These are phyloP conservation scores for Diachrysia chrysitis DNA, from an alignment of 2,888 invertebrate genomes.

Conservation along the genomic window DNA sequence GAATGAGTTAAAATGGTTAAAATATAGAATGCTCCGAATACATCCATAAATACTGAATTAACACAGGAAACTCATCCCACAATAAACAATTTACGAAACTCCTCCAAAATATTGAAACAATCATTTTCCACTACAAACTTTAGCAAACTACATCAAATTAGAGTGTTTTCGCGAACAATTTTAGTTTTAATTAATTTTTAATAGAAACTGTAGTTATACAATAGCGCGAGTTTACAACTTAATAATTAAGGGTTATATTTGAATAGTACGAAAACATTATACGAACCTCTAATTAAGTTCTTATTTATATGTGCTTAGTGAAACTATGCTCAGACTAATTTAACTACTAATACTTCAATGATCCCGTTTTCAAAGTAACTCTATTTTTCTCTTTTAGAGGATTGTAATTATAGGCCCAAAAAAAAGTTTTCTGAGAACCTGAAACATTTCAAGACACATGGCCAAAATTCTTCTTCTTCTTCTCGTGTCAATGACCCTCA, in stretches of 20 bases:
- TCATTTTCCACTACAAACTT: background rate
- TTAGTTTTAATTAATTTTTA: constrained; percentile 45
- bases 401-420: too few relatives aligned
- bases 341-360: background rate
- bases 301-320: constrained; percentile 15
- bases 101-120: constrained; percentile 14
- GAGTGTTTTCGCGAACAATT: constrained; percentile 40
- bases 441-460: too few relatives aligned
- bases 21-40: background rate
- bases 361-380: background rate
- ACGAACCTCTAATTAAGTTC: constrained; percentile 5
- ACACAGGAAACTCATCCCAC: background rate
- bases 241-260: constrained; percentile 36
- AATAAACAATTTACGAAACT: constrained; percentile 9
- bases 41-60: background rate
- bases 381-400: background rate
- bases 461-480: too few relatives aligned
- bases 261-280: constrained; percentile 26
- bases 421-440: too few relatives aligned
- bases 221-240: constrained; percentile 12
- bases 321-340: constrained; percentile 34
- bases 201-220: constrained; percentile 23
- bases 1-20: background rate
- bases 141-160: constrained; percentile 23
- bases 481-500: too few relatives aligned